phyloP scores from a whole-genome alignment of 1,140 invertebrate genomes.

The Teleopsis dalmanni region DNA sequence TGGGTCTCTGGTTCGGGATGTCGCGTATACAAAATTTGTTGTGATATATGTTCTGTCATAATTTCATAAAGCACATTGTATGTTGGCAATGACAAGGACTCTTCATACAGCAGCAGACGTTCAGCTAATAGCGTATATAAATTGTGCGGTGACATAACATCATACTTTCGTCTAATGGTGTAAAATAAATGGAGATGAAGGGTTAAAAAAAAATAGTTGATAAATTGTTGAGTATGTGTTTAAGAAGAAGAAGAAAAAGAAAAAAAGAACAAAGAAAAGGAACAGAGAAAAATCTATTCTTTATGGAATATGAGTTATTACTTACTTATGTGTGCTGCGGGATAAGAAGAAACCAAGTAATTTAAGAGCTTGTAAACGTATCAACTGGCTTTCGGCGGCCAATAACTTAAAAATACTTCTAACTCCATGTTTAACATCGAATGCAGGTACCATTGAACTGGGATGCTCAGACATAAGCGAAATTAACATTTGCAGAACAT shows the following conservation, averaged over 20 bases:
- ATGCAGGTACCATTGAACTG: constrained; percentile 96
- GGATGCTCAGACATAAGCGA: constrained; percentile 97
- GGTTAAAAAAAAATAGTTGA: neutral
- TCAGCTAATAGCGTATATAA: constrained; percentile 93
- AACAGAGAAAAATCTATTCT: neutral
- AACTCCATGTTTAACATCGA: constrained; percentile 94
- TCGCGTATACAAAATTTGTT: constrained; percentile 84
- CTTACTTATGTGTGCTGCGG: constrained; percentile 90
- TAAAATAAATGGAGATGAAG: neutral
- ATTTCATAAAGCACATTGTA: constrained; percentile 99
- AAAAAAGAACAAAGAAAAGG: constrained; percentile 1
- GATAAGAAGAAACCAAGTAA: constrained; percentile 91
- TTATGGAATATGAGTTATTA: constrained; percentile 5
- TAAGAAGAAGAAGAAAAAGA: neutral
- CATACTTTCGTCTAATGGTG: constrained; percentile 79
- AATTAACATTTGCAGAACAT: constrained; percentile 95
- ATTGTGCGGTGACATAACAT: constrained; percentile 97
- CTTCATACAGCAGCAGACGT: constrained; percentile 80
- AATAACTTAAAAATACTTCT: constrained; percentile 94
- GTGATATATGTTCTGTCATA: constrained; percentile 92
- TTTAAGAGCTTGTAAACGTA: constrained; percentile 91
- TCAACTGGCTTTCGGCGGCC: constrained; percentile 89
- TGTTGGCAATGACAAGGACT: constrained; percentile 81
- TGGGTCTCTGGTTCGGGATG: constrained; percentile 91
- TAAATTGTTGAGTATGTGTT: neutral